Evolutionary conservation across 2,113 vertebrate genomes (phyloP).

Genomic region (Chamaetylas fuelleborni): DNA sequence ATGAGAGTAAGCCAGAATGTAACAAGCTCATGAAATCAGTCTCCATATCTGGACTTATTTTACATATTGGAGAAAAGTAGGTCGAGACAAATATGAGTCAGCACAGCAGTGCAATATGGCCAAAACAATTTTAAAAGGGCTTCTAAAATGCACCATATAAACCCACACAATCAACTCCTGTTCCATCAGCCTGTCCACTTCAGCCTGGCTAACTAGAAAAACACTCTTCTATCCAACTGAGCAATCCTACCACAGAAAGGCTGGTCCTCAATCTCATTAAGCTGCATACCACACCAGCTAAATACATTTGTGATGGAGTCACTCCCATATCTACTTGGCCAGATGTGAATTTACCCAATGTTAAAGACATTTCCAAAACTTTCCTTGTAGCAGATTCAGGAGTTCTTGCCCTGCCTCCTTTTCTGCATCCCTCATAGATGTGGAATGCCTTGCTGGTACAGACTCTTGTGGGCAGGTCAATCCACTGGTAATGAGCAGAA

Average conservation of each 20-base stretch:
- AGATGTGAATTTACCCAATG: background rate
- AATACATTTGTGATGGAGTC: background rate
- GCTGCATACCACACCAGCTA: background rate
- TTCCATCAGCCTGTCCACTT: background rate
- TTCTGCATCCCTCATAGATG: fast-evolving
- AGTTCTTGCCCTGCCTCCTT: background rate
- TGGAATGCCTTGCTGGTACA: background rate
- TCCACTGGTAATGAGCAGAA: fast-evolving
- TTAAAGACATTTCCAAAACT: background rate
- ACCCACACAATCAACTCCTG: background rate
- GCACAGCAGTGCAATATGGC: constrained; percentile 9
- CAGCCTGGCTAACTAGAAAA: background rate
- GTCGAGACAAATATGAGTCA: constrained; percentile 38
- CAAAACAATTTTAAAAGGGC: background rate
- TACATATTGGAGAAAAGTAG: constrained; percentile 35
- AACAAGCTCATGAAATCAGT: background rate
- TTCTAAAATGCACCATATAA: background rate
- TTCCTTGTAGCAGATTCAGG: background rate
- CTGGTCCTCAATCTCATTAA: background rate
- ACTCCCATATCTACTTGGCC: background rate
- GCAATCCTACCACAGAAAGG: background rate
- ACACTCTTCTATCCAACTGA: background rate
- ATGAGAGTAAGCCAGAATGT: background rate
- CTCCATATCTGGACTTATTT: constrained; percentile 26
- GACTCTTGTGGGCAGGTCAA: background rate